Evolutionary conservation across 2,797 vertebrate species (phyloP).

Genomic region (Pyrocephalus nanus): DNA sequence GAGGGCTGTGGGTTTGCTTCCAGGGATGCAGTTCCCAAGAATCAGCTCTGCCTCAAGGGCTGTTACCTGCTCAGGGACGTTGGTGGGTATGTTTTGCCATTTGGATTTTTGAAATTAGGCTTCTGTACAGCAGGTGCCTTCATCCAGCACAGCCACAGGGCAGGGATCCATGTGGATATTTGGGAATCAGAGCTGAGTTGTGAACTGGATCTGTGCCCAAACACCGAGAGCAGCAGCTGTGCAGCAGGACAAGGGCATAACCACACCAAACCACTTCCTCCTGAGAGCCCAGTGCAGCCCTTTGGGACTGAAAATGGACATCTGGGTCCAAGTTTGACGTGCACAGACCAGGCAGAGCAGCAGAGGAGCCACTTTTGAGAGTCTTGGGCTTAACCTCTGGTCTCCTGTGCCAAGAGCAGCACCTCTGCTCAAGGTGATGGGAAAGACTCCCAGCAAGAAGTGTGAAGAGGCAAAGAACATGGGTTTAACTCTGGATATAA

Average conservation of each 20-base stretch:
- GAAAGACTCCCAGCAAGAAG: background rate
- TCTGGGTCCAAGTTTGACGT: background rate
- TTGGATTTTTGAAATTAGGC: background rate
- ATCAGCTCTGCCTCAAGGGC: background rate
- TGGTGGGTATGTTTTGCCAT: background rate
- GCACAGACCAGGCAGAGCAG: background rate
- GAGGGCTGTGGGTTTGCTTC: background rate
- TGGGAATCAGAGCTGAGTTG: background rate
- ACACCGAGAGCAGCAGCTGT: background rate
- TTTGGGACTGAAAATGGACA: background rate
- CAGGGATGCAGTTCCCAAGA: background rate
- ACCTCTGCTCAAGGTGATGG: background rate
- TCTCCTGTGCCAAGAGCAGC: background rate
- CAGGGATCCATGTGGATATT: background rate
- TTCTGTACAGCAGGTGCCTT: background rate
- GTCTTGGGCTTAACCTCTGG: background rate
- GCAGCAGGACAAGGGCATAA: background rate
- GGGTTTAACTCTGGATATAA: background rate
- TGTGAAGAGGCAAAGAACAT: fast-evolving
- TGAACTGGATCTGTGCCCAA: slow-evolving; percentile 3
- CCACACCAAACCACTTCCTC: background rate
- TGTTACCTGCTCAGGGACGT: background rate
- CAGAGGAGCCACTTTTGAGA: background rate
- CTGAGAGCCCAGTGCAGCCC: background rate
- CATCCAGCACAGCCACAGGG: background rate